Evolutionary conservation across 2,888 invertebrate species (phyloP).

Genomic region (Choristoneura rosaceana): DNA sequence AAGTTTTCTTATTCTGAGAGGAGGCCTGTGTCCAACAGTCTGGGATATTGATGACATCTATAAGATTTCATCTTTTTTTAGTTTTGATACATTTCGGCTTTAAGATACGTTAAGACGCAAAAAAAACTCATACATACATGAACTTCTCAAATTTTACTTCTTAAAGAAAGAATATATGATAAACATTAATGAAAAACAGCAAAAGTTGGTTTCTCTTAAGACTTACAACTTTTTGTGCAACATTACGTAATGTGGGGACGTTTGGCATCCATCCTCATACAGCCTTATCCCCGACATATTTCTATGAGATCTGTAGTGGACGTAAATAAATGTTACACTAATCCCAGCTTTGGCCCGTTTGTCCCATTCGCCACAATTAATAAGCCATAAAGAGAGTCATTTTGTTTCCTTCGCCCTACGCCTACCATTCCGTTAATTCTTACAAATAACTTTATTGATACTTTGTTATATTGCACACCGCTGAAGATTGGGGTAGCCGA

Average conservation of each 20-base stretch:
- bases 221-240: neutral
- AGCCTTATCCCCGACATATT: slow-evolving; percentile 16
- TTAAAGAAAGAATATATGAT: no score
- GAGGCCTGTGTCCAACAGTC: no score
- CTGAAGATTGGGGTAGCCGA: neutral
- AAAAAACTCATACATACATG: no score
- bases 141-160: no score
- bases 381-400: slow-evolving; percentile 14
- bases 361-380: slow-evolving; percentile 33
- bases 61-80: no score
- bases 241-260: neutral
- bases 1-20: no score
- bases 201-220: no score
- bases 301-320: slow-evolving; percentile 11
- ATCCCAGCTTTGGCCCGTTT: slow-evolving; percentile 8
- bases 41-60: no score
- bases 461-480: neutral
- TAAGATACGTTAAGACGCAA: no score
- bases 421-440: slow-evolving; percentile 1
- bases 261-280: slow-evolving; percentile 13
- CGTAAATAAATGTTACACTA: slow-evolving; percentile 31
- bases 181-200: no score
- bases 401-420: slow-evolving; percentile 11
- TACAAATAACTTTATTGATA: slow-evolving; percentile 17
- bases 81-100: no score